Conservation (phyloP, 2,888 invertebrate species). For the Silvanus unidentatus region DNA sequence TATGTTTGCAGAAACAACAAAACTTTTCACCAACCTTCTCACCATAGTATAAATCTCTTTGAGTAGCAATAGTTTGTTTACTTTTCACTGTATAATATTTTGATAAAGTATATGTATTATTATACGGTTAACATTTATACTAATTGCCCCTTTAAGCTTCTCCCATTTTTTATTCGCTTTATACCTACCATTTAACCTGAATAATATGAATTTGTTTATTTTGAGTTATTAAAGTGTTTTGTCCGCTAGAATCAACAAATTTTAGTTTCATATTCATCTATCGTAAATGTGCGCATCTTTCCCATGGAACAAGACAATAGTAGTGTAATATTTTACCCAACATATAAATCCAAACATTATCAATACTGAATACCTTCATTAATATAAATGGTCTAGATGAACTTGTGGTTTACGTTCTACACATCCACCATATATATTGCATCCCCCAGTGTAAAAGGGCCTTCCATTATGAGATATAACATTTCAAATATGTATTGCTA, state of each 20-base stretch:
- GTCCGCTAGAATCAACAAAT: too few relatives aligned
- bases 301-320: too few relatives aligned
- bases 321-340: slow-evolving; percentile 5
- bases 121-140: too few relatives aligned
- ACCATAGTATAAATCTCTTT: slow-evolving; percentile 9
- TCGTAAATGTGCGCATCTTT: too few relatives aligned
- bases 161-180: too few relatives aligned
- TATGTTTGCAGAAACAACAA: background rate
- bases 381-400: slow-evolving; percentile 33
- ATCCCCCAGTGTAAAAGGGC: slow-evolving; percentile 24
- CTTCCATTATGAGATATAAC: slow-evolving; percentile 34
- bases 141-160: too few relatives aligned
- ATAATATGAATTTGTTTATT: too few relatives aligned
- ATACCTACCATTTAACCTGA: too few relatives aligned
- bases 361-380: slow-evolving; percentile 34
- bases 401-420: slow-evolving; percentile 26
- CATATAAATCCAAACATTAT: slow-evolving; percentile 19
- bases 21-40: background rate
- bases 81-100: too few relatives aligned
- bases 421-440: slow-evolving; percentile 11
- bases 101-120: too few relatives aligned
- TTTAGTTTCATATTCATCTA: too few relatives aligned
- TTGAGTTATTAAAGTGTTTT: too few relatives aligned
- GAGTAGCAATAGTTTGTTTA: background rate
- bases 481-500: slow-evolving; percentile 33